These are phyloP conservation scores for Cosmorhoe ocellata DNA, from an alignment of 2,888 invertebrate species.

Conservation along the genomic window DNA sequence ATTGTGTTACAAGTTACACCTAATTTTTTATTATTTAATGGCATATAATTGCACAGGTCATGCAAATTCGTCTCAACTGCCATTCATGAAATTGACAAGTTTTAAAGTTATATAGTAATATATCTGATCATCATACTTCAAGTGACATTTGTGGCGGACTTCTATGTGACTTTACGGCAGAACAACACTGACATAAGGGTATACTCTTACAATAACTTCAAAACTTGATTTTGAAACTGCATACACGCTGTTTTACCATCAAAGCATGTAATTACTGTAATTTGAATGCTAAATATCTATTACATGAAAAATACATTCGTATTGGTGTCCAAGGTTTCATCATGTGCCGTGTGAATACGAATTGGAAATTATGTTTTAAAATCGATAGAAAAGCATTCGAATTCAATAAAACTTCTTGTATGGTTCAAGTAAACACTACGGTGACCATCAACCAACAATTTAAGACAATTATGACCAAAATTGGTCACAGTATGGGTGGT, in stretches of 20 bases:
- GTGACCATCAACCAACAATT: conserved; percentile 33
- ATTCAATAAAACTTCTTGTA: conserved; percentile 29
- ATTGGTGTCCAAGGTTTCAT: conserved; percentile 9
- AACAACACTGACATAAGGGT: no score
- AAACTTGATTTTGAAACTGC: background rate
- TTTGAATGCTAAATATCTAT: conserved; percentile 24
- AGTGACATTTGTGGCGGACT: no score
- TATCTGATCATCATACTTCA: no score
- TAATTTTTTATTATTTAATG: no score
- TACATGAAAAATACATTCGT: conserved; percentile 1
- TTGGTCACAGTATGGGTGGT: conserved; percentile 39
- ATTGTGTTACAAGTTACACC: no score
- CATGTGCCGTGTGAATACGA: conserved; percentile 20
- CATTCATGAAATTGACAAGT: no score
- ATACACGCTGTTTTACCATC: background rate
- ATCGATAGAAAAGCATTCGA: conserved; percentile 29
- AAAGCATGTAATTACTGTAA: conserved; percentile 5
- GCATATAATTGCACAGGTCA: no score
- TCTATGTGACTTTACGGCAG: no score
- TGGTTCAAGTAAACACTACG: conserved; percentile 22
- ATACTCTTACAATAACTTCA: background rate
- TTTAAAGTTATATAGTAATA: no score
- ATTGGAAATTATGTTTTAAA: conserved; percentile 28
- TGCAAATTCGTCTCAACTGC: no score
- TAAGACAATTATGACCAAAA: conserved; percentile 35